Evolutionary conservation across 2,888 invertebrate genomes (phyloP).

Genomic region (Lapara coniferarum): DNA sequence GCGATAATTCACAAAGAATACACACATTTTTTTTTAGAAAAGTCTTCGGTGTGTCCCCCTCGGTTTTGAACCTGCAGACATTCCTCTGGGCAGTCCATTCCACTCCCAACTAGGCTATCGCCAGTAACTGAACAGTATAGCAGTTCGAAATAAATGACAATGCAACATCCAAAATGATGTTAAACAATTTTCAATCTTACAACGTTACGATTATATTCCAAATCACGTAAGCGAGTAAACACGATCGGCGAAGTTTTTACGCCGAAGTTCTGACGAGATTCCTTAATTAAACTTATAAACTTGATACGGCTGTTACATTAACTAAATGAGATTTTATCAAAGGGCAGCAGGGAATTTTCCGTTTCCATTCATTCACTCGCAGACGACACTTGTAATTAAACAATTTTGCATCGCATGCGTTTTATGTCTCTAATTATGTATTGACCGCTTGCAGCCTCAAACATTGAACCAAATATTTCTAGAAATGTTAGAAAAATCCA

Average conservation of each 20-base stretch:
- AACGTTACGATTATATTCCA: neutral
- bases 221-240: neutral
- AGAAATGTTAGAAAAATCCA: no score
- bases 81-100: no score
- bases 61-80: no score
- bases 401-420: conserved; percentile 14
- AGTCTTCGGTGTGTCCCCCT: no score
- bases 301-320: conserved; percentile 28
- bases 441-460: neutral
- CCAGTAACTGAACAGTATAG: no score
- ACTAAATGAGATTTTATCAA: conserved; percentile 23
- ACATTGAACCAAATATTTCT: no score
- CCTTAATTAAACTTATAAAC: conserved; percentile 28
- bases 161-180: no score
- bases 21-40: no score
- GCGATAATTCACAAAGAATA: no score
- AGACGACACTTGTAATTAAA: conserved; percentile 13
- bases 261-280: conserved; percentile 6
- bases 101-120: no score
- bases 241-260: conserved; percentile 6
- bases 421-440: neutral
- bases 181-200: neutral
- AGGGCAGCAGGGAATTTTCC: conserved; percentile 13
- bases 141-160: no score
- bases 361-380: conserved; percentile 8